Conservation (phyloP, 2,888 invertebrate species). For the Xanthorhoe spadicearia region DNA sequence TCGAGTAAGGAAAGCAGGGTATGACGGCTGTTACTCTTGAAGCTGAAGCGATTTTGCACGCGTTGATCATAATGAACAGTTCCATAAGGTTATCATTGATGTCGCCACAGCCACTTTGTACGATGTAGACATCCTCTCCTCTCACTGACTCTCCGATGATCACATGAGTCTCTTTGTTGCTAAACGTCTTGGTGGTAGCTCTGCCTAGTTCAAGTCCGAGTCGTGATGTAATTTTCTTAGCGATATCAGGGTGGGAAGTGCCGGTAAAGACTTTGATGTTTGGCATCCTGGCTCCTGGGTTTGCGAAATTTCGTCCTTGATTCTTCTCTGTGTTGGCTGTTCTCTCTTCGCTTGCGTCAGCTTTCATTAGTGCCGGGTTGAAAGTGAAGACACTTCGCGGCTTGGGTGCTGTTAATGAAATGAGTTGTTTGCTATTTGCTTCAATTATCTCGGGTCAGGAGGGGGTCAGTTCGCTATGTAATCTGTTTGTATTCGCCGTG, state of each 20-base stretch:
- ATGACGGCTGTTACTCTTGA: constrained; percentile 95
- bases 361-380: constrained; percentile 64
- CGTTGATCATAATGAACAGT: constrained; percentile 96
- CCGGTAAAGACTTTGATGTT: constrained; percentile 99
- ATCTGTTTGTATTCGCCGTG: constrained; percentile 62
- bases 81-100: constrained; percentile 97
- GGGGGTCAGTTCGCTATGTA: constrained; percentile 62
- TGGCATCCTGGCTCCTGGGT: constrained; percentile 90
- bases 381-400: constrained; percentile 57
- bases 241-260: constrained; percentile 98
- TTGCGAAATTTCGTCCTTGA: constrained; percentile 51
- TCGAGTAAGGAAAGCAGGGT: constrained; percentile 95
- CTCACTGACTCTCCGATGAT: constrained; percentile 96
- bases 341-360: constrained; percentile 54
- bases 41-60: constrained; percentile 96
- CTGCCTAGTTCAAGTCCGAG: constrained; percentile 97
- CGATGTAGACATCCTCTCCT: constrained; percentile 96
- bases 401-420: constrained; percentile 55
- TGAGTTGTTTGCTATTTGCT: constrained; percentile 62
- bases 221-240: constrained; percentile 97
- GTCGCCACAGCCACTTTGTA: constrained; percentile 95
- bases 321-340: constrained; percentile 45
- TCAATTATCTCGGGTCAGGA: constrained; percentile 73
- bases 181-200: constrained; percentile 99
- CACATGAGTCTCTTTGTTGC: constrained; percentile 98